These are phyloP conservation scores for Euplexia lucipara DNA, from an alignment of 2,888 invertebrate genomes.

Conservation along the genomic window DNA sequence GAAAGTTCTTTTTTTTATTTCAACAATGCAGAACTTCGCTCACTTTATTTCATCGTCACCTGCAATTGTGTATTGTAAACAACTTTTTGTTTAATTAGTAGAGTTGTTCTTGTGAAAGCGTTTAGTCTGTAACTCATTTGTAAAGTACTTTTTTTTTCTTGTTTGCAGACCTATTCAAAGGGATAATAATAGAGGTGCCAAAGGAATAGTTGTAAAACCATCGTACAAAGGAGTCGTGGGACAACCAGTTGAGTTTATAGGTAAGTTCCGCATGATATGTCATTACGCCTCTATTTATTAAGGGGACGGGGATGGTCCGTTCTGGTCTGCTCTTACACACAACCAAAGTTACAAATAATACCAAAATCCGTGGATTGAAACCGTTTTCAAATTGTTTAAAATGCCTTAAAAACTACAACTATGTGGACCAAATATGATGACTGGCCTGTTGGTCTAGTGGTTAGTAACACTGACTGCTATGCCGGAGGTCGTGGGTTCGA, in stretches of 20 bases:
- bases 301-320: too few relatives aligned
- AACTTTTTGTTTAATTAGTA: conserved; percentile 47
- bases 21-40: conserved; percentile 37
- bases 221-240: conserved; percentile 95
- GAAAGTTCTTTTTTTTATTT: conserved; percentile 41
- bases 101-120: conserved; percentile 6
- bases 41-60: conserved; percentile 43
- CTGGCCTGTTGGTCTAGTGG: too few relatives aligned
- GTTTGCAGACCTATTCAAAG: conserved; percentile 87
- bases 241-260: conserved; percentile 98
- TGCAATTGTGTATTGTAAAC: conserved; percentile 29
- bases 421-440: too few relatives aligned
- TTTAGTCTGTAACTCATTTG: conserved; percentile 44
- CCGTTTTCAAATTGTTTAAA: too few relatives aligned
- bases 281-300: not conserved
- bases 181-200: conserved; percentile 95
- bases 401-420: too few relatives aligned
- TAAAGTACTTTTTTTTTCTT: conserved; percentile 61
- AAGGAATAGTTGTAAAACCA: conserved; percentile 95
- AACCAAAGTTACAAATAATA: too few relatives aligned
- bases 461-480: too few relatives aligned
- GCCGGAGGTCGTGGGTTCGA: too few relatives aligned
- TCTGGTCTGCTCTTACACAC: too few relatives aligned
- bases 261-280: conserved; percentile 84
- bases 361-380: too few relatives aligned